Base-by-base conservation (phyloP, 2,797 vertebrate species). In the Anabas testudineus region DNA sequence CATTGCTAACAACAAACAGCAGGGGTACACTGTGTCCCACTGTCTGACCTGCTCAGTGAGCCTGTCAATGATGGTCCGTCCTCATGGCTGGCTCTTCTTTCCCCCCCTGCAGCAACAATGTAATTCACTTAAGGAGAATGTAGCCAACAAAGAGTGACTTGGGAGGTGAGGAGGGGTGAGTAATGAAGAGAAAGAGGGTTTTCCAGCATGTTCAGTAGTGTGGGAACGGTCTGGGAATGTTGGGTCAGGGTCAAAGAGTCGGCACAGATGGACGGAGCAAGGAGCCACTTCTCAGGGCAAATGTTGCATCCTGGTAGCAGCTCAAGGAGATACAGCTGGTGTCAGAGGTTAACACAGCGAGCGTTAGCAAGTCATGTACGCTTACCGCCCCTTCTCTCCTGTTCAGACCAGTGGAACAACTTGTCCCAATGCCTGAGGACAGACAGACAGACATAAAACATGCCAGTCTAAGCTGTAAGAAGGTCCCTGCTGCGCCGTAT, bases 321-420 rank as follows among this genome's bases (percentile, higher is more conserved):
- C 80, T 67, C 72, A 80, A 87, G 83, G 76, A 91, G 74, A 91
- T 63, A 79, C 53, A 81, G 78, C 60, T 56, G 7, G 75, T 82
- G 86, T 47, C 82, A 90, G 80, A 87, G 90, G 91, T 94, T 90
- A 91, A 89, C 85, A 87, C 80, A 83, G 81, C 89, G 65, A 49
- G 70, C 83, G 78, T 78, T 34, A 48, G 55, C 54, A 81, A 85
- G 87, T 91, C 87, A 10, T 10, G 70, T 60, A 74, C 88, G 86
- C 88, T 90, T 79, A 89, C 83, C 90, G 87, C 83, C 77, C 67
- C 76, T 81, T 88, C 77, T 67, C 77, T 81, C 87, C 65, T 83
- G 87, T 85, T 83, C 78, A 80, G 92, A 84, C 67, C 77, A 78
- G 77, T 90, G 90, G 88, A 92, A 92, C 88, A 89, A 92, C 89